These are phyloP conservation scores for Campylomormyrus numenius DNA, from an alignment of 2,113 vertebrate genomes.

Conservation along the genomic window DNA sequence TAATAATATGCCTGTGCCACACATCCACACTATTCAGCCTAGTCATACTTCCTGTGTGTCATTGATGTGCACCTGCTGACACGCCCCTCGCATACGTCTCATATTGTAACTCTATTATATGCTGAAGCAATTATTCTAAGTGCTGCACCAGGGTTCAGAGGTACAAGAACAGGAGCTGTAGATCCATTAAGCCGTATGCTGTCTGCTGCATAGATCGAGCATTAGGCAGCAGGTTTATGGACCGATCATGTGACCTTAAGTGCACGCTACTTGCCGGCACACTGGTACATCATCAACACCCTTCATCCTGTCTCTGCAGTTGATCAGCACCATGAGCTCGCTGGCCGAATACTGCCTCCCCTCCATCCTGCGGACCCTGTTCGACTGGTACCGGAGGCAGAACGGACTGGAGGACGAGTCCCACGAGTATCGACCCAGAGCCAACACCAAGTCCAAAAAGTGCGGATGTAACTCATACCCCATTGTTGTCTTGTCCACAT, in stretches of 20 bases:
- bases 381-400: conserved; percentile 98
- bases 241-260: not conserved
- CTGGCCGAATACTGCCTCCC: conserved; percentile 95
- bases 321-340: conserved; percentile 96
- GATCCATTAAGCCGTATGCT: not conserved
- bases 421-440: conserved; percentile 91
- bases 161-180: not conserved
- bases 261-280: not conserved
- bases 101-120: not conserved
- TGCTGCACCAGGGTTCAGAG: not conserved
- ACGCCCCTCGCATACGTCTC: not conserved
- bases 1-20: not conserved
- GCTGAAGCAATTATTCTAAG: not conserved
- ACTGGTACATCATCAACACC: not conserved
- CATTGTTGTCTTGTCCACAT: not conserved
- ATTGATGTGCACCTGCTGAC: not conserved
- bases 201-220: not conserved
- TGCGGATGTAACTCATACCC: conserved; percentile 38
- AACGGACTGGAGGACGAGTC: conserved; percentile 97
- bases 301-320: conserved; percentile 51
- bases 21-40: not conserved
- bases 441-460: conserved; percentile 97
- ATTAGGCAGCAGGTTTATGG: not conserved
- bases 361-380: conserved; percentile 89
- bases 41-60: not conserved